Evolutionary conservation across 2,888 invertebrate genomes (phyloP).

Genomic region (Leucoma salicis): DNA sequence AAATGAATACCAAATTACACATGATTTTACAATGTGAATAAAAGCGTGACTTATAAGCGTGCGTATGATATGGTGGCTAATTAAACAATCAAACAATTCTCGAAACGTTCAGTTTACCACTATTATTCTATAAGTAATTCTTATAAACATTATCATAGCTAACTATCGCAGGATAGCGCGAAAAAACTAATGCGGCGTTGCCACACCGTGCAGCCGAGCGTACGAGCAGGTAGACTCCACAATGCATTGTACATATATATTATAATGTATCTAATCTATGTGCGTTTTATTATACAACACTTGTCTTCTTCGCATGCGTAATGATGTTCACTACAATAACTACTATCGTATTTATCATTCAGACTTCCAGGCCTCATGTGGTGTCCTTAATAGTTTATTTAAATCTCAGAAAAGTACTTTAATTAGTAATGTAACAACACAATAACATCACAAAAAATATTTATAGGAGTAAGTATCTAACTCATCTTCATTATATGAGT

Average conservation of each 20-base stretch:
- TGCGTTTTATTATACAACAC: constrained; percentile 70
- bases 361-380: constrained; percentile 64
- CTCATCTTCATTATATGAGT: too few relatives aligned
- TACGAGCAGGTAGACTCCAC: constrained; percentile 67
- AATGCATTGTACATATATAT: constrained; percentile 45
- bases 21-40: constrained; percentile 41
- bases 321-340: constrained; percentile 37
- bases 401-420: constrained; percentile 44
- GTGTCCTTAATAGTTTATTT: constrained; percentile 64
- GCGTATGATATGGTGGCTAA: constrained; percentile 46
- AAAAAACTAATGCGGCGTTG: constrained; percentile 76
- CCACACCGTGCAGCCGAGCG: constrained; percentile 74
- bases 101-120: constrained; percentile 51
- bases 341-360: too few relatives aligned
- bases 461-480: too few relatives aligned
- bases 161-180: constrained; percentile 69
- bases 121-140: constrained; percentile 45
- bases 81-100: constrained; percentile 54
- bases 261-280: constrained; percentile 41
- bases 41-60: constrained; percentile 43
- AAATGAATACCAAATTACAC: constrained; percentile 52
- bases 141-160: constrained; percentile 55
- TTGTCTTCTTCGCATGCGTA: constrained; percentile 59
- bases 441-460: too few relatives aligned
- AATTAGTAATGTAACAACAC: too few relatives aligned